These are phyloP conservation scores for Noctua fimbriata DNA, from an alignment of 2,888 invertebrate genomes.

Conservation along the genomic window DNA sequence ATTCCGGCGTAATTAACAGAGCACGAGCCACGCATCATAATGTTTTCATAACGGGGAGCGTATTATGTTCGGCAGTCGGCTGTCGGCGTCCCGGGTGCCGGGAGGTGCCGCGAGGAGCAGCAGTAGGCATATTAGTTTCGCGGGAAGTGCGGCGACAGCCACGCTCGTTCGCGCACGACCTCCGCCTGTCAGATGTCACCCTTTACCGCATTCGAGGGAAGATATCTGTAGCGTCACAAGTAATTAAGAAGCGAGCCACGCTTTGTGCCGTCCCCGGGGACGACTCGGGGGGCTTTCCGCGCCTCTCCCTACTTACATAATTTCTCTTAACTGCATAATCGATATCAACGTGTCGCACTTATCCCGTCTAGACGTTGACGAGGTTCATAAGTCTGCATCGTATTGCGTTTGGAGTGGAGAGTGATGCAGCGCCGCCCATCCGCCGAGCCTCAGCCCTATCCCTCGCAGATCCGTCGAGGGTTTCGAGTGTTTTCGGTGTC, in stretches of 20 bases:
- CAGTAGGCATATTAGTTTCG: constrained; percentile 61
- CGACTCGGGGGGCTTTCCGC: constrained; percentile 74
- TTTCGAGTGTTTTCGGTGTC: constrained; percentile 73
- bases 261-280: constrained; percentile 76
- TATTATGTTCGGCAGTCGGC: constrained; percentile 63
- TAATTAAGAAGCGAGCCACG: constrained; percentile 86
- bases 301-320: constrained; percentile 85
- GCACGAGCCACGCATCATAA: constrained; percentile 76
- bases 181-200: constrained; percentile 74
- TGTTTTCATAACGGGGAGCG: constrained; percentile 77
- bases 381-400: constrained; percentile 74
- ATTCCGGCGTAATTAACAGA: constrained; percentile 77
- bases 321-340: constrained; percentile 88
- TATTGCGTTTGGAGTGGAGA: constrained; percentile 76
- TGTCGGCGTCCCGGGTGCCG: constrained; percentile 20
- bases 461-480: constrained; percentile 52
- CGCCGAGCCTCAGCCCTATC: constrained; percentile 42
- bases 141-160: constrained; percentile 56
- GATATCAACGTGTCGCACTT: constrained; percentile 83
- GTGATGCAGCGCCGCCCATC: constrained; percentile 55
- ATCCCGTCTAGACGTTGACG: constrained; percentile 82
- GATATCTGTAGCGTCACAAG: constrained; percentile 85
- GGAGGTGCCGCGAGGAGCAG: constrained; percentile 19
- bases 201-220: constrained; percentile 78
- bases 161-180: constrained; percentile 64